Base-by-base conservation (phyloP, 2,113 vertebrate species). In the Indicator indicator region DNA sequence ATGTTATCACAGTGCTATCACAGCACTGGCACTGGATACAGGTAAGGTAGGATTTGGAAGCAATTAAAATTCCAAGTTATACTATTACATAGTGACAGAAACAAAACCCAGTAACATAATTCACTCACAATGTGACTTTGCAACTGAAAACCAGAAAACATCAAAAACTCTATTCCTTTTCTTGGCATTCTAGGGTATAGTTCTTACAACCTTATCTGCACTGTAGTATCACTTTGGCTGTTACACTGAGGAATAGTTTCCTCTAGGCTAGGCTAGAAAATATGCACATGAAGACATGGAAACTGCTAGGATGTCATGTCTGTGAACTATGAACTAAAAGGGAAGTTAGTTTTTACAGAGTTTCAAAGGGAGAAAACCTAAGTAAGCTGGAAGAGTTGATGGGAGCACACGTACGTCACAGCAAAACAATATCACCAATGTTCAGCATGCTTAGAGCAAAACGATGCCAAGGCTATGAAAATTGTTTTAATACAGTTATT, bases 21-120 rank as follows among this genome's bases (percentile, higher is more conserved):
- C 69, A 80, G 75, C 8, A 6, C 33, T n/a, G 55, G 55, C 64
- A 85, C 16, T 78, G 75, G 54, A 32, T 86, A 69, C 58, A 93
- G 58, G 79, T 65, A 94, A 68, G 0, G 82, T 23, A 88, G 48
- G 75, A 77, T 89, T 86, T 77, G 28, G 42, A 32, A 91, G 69
- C 87, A 93, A 93, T 95, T 90, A 89, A 86, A 95, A 95, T 95
- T 96, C 87, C 91, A 91, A 62, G 75, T 91, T 88, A 94, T 81
- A 85, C n/a, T 74, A 64, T 95, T 97, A 95, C 91, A 89, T 58
- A 83, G 87, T 74, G 69, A 70, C 52, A 88, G 93, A 91, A 95
- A 95, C 64, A 95, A 88, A 94, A 21, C 36, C 48, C 75, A 86
- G 85, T 74, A 91, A 86, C 58, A 91, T 80, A 93, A 94, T 88